Conservation (phyloP, 2,888 invertebrate genomes). For the Exocentrus adspersus region DNA sequence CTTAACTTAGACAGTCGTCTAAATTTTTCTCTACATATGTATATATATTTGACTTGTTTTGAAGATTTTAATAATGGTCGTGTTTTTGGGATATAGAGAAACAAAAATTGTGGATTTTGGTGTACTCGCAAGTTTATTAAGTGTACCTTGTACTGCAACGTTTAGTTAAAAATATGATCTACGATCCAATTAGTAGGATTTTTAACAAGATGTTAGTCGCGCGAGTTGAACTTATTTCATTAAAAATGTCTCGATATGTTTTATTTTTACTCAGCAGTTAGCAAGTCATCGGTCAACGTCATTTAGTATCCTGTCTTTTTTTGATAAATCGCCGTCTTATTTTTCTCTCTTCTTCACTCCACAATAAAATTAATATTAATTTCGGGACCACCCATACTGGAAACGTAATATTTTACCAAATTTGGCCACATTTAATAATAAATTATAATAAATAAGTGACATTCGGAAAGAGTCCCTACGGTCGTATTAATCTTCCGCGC, state of each 20-base stretch:
- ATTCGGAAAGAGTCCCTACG: not conserved
- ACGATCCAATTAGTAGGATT: too few relatives aligned
- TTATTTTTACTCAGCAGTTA: conserved; percentile 7
- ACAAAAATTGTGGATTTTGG: too few relatives aligned
- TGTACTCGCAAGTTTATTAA: too few relatives aligned
- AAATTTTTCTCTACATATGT: too few relatives aligned
- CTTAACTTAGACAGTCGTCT: too few relatives aligned
- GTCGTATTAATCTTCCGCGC: conserved; percentile 10
- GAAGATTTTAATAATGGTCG: too few relatives aligned
- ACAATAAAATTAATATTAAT: conserved; percentile 30
- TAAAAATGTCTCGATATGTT: conserved; percentile 6
- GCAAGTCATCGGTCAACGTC: conserved; percentile 30
- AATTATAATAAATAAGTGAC: conserved; percentile 17
- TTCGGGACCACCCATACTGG: conserved; percentile 7
- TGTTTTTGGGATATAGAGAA: too few relatives aligned
- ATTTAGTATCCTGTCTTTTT: conserved; percentile 28
- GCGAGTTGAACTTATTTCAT: not conserved
- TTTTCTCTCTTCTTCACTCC: conserved; percentile 18
- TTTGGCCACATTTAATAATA: conserved; percentile 12
- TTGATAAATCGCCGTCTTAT: conserved; percentile 29
- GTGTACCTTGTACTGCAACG: too few relatives aligned
- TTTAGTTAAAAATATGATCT: too few relatives aligned
- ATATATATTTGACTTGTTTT: too few relatives aligned
- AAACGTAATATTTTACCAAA: conserved; percentile 15
- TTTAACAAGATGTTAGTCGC: too few relatives aligned